phyloP scores from a whole-genome alignment of 2,113 vertebrate genomes.

The Sterrhoptilus dennistouni region DNA sequence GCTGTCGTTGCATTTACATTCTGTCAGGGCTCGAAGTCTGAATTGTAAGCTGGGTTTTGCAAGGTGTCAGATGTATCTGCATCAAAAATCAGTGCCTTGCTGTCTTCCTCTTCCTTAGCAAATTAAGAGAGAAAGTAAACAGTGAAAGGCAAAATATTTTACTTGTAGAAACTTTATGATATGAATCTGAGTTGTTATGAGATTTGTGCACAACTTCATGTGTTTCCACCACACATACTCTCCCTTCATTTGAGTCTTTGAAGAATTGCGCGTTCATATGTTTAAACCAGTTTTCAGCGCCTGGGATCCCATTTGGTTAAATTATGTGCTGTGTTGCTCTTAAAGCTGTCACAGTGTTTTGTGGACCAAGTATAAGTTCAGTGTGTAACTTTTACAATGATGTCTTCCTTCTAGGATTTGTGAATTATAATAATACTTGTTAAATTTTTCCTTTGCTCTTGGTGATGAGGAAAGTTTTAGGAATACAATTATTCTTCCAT shows the following conservation, averaged over 20 bases:
- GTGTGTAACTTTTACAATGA: not conserved
- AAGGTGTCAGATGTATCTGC: not conserved
- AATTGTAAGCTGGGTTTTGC: not conserved
- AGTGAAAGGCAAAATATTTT: not conserved
- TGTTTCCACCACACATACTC: accelerated
- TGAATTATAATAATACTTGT: not conserved
- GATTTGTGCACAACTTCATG: not conserved
- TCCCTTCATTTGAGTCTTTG: not conserved
- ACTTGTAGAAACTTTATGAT: not conserved
- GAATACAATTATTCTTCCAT: not conserved
- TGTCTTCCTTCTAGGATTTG: not conserved
- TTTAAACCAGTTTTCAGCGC: not conserved
- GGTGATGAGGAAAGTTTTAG: not conserved
- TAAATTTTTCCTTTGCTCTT: not conserved
- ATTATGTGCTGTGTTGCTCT: not conserved
- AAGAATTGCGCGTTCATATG: not conserved
- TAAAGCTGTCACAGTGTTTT: not conserved
- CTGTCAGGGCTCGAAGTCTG: accelerated
- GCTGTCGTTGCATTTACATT: not conserved
- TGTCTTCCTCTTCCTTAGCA: not conserved
- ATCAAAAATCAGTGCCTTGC: not conserved
- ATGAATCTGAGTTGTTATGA: not conserved
- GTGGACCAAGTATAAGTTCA: not conserved
- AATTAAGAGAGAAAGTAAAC: not conserved
- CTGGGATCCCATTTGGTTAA: not conserved